Percentiles rank a stretch among this genome's conserved stretches.
phyloP scores from a whole-genome alignment of 2,797 vertebrate genomes.

The Anas flavirostris region DNA sequence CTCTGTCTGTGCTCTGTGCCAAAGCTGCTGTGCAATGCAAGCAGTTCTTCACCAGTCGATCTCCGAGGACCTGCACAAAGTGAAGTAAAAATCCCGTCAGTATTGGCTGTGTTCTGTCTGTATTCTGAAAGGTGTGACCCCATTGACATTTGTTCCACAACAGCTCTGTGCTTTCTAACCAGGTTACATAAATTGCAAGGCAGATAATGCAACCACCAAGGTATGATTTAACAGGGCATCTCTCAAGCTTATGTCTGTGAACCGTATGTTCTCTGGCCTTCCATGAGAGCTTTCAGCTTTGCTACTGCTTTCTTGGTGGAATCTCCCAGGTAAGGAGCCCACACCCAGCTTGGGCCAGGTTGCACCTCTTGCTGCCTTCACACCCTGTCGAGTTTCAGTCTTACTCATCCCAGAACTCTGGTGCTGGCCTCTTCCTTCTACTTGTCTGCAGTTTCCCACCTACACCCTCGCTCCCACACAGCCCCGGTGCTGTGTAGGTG shows the following conservation, averaged over 20 bases:
- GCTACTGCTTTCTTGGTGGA: background rate
- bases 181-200: background rate
- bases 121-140: background rate
- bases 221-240: background rate
- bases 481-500: background rate
- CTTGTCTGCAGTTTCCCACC: background rate
- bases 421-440: background rate
- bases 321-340: background rate
- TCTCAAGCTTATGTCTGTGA: background rate
- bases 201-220: background rate
- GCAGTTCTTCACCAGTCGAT: background rate
- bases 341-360: accelerated
- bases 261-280: background rate
- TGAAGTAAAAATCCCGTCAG: background rate
- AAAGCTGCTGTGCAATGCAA: background rate
- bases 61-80: background rate
- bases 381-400: background rate
- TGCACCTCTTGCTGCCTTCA: background rate
- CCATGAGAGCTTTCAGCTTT: background rate
- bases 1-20: background rate
- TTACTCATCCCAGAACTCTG: background rate
- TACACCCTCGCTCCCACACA: background rate
- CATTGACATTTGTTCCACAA: background rate
- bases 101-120: background rate
- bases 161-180: background rate